These are phyloP conservation scores for Anguilla japonica DNA, from an alignment of 2,113 vertebrate species.

Conservation along the genomic window DNA sequence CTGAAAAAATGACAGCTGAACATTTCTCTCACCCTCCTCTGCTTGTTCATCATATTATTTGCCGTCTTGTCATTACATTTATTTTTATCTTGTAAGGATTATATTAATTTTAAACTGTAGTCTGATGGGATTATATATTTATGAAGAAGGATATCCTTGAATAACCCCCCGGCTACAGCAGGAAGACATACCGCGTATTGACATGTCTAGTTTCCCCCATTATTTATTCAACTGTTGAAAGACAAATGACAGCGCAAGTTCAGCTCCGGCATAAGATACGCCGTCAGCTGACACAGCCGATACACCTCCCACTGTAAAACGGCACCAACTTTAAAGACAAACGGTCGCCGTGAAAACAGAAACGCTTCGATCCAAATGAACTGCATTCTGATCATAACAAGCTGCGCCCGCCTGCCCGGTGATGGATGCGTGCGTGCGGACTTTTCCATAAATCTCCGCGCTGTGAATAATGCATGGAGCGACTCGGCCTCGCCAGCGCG, in stretches of 20 bases:
- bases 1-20: not conserved
- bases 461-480: not conserved
- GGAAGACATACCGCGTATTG: not conserved
- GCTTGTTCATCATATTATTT: not conserved
- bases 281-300: not conserved
- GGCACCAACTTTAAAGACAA: not conserved
- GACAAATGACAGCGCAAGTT: not conserved
- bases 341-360: not conserved
- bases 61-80: not conserved
- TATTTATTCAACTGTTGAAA: not conserved
- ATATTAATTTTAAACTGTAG: not conserved
- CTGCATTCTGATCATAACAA: slow-evolving; percentile 18
- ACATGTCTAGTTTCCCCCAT: not conserved
- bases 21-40: not conserved
- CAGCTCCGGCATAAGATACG: not conserved
- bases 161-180: not conserved
- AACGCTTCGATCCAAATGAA: slow-evolving; percentile 16
- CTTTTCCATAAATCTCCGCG: slow-evolving; percentile 21
- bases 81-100: not conserved
- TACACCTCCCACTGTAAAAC: not conserved
- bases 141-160: not conserved
- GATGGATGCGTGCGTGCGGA: slow-evolving; percentile 28
- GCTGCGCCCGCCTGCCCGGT: not conserved
- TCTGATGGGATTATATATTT: not conserved
- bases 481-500: slow-evolving; percentile 7